Conservation (phyloP, 2,113 vertebrate genomes). For the Calypte anna region DNA sequence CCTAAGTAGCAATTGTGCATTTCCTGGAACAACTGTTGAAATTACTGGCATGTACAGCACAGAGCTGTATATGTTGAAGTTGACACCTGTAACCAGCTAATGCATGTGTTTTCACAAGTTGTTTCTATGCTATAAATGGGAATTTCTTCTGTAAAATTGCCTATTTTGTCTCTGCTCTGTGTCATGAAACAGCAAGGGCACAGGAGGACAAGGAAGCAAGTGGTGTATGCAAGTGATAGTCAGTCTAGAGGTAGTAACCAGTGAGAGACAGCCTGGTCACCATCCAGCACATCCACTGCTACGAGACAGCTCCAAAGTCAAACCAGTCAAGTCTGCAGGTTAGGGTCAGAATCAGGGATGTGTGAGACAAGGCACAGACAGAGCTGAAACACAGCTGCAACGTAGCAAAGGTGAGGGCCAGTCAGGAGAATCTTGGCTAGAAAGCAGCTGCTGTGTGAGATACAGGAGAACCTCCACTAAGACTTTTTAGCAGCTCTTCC, state of each 20-base stretch:
- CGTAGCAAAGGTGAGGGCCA: neutral
- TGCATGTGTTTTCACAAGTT: neutral
- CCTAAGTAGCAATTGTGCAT: neutral
- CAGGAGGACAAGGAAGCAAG: neutral
- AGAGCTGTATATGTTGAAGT: neutral
- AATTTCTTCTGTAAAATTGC: neutral
- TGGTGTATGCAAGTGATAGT: neutral
- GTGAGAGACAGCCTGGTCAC: neutral
- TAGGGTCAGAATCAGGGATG: neutral
- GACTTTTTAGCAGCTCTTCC: neutral
- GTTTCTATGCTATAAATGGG: neutral
- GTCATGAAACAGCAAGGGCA: accelerated
- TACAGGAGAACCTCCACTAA: neutral
- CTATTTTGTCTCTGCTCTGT: neutral
- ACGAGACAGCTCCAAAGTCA: neutral
- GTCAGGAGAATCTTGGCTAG: neutral
- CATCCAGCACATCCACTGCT: neutral
- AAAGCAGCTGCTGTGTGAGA: neutral
- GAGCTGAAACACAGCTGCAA: neutral
- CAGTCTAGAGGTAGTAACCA: neutral
- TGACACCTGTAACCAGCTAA: neutral
- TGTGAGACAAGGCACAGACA: neutral
- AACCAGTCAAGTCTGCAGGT: neutral
- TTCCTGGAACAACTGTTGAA: neutral
- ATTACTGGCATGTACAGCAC: neutral